phyloP scores from a whole-genome alignment of 2,797 vertebrate genomes.

The Sarcophilus harrisii region DNA sequence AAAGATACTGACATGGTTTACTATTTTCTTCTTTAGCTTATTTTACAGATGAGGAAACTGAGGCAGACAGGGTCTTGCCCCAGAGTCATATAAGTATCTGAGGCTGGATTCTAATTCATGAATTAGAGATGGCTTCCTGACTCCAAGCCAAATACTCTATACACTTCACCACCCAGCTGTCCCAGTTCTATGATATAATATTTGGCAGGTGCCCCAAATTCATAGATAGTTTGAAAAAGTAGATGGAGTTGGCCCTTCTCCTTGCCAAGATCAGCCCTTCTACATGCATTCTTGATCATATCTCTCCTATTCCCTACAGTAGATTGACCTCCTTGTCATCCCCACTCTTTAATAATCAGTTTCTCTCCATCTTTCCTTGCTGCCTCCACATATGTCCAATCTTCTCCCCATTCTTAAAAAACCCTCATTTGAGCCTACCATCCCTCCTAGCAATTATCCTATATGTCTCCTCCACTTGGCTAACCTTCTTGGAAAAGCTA shows the following conservation, averaged over 20 bases:
- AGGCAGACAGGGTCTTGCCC: too few relatives aligned
- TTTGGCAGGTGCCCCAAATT: neutral
- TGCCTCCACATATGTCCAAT: neutral
- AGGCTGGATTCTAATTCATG: too few relatives aligned
- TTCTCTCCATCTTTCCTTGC: neutral
- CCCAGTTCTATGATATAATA: neutral
- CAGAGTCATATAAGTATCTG: too few relatives aligned
- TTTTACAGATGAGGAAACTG: too few relatives aligned
- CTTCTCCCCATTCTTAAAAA: neutral
- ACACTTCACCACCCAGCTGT: too few relatives aligned
- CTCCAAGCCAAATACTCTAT: too few relatives aligned
- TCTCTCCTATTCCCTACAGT: neutral
- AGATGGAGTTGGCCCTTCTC: neutral
- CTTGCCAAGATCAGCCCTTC: neutral
- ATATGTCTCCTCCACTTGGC: neutral
- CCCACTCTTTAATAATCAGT: neutral
- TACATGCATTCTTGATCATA: neutral
- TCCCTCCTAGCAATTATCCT: neutral
- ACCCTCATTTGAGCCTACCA: neutral
- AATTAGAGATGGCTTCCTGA: too few relatives aligned
- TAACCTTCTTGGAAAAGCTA: neutral
- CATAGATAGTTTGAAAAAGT: conserved; percentile 46
- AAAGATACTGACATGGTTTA: too few relatives aligned
- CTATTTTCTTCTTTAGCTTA: too few relatives aligned
- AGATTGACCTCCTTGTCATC: neutral